Conservation (phyloP, 2,797 vertebrate species). For the Poecile montanus region DNA sequence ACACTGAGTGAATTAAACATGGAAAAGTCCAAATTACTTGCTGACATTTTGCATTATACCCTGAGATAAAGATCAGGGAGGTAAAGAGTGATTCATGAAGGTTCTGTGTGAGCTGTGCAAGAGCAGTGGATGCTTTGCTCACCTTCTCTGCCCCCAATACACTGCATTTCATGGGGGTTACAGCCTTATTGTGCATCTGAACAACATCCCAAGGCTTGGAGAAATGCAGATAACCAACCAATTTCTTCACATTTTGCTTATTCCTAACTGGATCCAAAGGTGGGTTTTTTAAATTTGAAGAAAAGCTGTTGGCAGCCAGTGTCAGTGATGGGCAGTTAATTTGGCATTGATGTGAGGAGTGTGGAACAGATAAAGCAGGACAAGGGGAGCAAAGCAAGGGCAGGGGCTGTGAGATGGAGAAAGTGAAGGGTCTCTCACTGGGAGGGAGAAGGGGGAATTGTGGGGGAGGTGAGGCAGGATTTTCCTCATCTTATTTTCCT, state of each 20-base stretch:
- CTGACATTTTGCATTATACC: neutral
- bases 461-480: neutral
- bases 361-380: neutral
- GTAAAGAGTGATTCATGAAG: neutral
- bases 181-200: neutral
- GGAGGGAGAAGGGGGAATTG: rapidly evolving
- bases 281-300: neutral
- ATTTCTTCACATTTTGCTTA: neutral
- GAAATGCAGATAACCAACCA: neutral
- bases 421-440: rapidly evolving
- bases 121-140: neutral
- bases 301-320: neutral
- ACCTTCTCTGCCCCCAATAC: rapidly evolving
- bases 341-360: neutral
- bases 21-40: neutral
- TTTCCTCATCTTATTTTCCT: neutral
- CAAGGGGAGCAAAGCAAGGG: too few species aligned
- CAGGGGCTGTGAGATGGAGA: rapidly evolving
- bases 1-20: neutral
- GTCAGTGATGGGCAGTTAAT: neutral
- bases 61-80: neutral
- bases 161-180: rapidly evolving
- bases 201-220: neutral
- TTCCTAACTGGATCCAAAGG: neutral
- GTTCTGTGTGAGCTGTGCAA: neutral